phyloP scores from a whole-genome alignment of 2,113 vertebrate species.

The Catagonus wagneri region DNA sequence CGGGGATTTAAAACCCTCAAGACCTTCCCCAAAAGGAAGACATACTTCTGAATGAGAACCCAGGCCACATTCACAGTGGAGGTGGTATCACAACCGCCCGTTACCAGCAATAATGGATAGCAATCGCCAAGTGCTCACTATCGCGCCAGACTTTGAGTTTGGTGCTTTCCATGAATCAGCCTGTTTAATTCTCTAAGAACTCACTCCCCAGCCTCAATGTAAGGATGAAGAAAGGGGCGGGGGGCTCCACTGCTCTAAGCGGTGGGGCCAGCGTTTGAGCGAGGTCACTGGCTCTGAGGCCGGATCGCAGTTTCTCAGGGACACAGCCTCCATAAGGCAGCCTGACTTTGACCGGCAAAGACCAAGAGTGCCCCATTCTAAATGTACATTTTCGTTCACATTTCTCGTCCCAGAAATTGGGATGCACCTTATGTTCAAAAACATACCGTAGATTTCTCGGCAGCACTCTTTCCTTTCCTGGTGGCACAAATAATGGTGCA shows the following conservation, averaged over 20 bases:
- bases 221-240: neutral
- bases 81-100: neutral
- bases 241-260: accelerated
- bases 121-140: neutral
- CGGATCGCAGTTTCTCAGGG: accelerated
- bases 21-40: neutral
- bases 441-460: neutral
- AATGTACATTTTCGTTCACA: neutral
- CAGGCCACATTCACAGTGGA: neutral
- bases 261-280: accelerated
- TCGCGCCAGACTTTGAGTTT: accelerated
- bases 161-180: neutral
- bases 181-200: neutral
- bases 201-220: neutral
- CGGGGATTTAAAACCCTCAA: neutral
- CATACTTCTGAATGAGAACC: neutral
- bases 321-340: too few species aligned
- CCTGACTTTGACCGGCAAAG: neutral
- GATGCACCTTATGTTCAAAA: neutral
- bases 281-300: neutral
- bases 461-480: neutral
- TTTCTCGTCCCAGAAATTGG: neutral
- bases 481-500: neutral
- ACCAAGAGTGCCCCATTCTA: neutral
- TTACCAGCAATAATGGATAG: neutral